Base-by-base conservation (phyloP, 2,888 invertebrate species). In the Eupeodes latifasciatus region DNA sequence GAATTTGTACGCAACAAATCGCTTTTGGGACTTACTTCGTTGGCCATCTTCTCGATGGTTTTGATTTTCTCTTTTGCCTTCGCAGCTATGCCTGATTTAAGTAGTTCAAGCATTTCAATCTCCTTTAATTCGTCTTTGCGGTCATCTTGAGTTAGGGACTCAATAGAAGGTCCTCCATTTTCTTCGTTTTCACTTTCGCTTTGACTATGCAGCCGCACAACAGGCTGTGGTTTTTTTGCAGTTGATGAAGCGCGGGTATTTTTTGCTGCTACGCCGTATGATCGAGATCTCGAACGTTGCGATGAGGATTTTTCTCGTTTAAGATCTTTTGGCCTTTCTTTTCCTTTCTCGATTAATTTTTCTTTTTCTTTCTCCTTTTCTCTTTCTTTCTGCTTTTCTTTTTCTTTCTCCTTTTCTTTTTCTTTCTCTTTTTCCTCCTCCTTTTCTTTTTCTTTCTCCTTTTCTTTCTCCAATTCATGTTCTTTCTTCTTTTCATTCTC, bases 41-140 rank as follows among this genome's bases (percentile, higher is more conserved):
- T 91, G 64, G 92, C 91, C 91, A 92, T 91, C 91, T 95, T 95
- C 87, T 96, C 95, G 79, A 96, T 93, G 3, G 94, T 94, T 84
- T 92, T 93, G 34, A 93, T 93, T 89, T 93, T 93, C 91, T 96
- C 96, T 91, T 96, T 96, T 2, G 97, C 97, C 93, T 97, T 96
- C 86, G 96, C 94, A 79, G 96, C 95, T 92, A 95, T 93, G 89
- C 95, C 95, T 90, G 95, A 94, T 90, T 96, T 96, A 10, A 96
- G 92, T 87, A 95, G 94, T 91, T 96, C 96, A 88, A 97, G 93
- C 91, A 96, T 95, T 91, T 95, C 95, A 89, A 96, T 92, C 91
- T 97, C 97, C 90, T 95, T 96, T 89, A 96, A 95, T 71, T 95
- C 94, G 74, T 95, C 91, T 34, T 92, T 95, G 55, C 96, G 95